Evolutionary conservation across 2,888 invertebrate genomes (phyloP).

Genomic region (Lepidochrysops patricia): DNA sequence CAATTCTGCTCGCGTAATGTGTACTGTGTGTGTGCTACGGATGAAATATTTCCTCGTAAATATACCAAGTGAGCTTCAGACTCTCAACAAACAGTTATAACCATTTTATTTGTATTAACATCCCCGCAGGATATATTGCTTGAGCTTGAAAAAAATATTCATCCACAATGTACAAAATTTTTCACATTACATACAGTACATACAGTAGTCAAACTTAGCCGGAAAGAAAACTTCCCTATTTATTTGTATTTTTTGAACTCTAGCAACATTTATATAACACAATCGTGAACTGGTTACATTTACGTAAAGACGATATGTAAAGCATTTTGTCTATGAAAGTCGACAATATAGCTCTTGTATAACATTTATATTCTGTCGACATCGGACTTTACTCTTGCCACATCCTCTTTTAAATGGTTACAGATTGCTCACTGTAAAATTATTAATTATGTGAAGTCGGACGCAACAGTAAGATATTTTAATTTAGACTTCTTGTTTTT

Average conservation of each 20-base stretch:
- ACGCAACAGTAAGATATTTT: neutral
- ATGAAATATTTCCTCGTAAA: no score
- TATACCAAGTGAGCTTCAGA: no score
- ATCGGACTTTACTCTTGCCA: constrained; percentile 8
- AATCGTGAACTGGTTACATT: constrained; percentile 16
- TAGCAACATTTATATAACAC: constrained; percentile 6
- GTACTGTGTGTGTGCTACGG: no score
- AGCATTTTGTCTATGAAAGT: constrained; percentile 19
- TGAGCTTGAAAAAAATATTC: neutral
- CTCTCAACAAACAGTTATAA: no score
- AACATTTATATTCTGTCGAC: constrained; percentile 10
- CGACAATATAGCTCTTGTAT: constrained; percentile 6
- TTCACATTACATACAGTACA: no score
- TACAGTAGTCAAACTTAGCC: no score
- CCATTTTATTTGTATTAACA: no score
- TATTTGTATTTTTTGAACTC: neutral
- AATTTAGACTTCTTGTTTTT: no score
- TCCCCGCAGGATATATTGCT: no score
- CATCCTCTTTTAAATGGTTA: neutral
- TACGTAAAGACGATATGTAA: constrained; percentile 16
- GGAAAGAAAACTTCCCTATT: neutral
- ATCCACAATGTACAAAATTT: no score
- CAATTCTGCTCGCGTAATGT: no score
- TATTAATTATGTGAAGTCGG: neutral
- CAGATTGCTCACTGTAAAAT: neutral